Conservation (phyloP, 2,888 invertebrate genomes). For the Spodoptera littoralis region DNA sequence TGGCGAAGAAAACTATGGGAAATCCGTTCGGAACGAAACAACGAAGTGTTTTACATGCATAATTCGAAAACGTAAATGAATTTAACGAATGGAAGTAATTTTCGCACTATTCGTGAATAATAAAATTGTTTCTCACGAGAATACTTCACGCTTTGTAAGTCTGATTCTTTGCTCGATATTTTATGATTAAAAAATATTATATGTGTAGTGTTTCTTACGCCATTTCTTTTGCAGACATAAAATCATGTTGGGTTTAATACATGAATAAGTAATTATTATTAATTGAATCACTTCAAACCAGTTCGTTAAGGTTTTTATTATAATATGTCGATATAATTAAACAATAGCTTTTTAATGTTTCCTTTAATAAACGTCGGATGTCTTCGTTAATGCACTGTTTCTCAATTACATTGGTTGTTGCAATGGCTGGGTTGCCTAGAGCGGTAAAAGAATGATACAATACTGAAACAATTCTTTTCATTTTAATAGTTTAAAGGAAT, state of each 20-base stretch:
- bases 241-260: not conserved
- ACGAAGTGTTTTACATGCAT: conserved; percentile 61
- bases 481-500: not conserved
- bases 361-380: no score
- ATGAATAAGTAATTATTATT: conserved; percentile 1
- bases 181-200: conserved; percentile 33
- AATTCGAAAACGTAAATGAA: conserved; percentile 67
- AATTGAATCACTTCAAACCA: no score
- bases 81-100: conserved; percentile 66
- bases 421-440: no score
- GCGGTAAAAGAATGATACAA: no score
- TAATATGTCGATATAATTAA: not conserved
- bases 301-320: no score
- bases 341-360: not conserved
- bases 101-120: conserved; percentile 70
- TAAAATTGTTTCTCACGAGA: conserved; percentile 70
- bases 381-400: no score
- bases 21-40: conserved; percentile 52
- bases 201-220: conserved; percentile 33
- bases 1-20: conserved; percentile 57
- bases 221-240: conserved; percentile 14
- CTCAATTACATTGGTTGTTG: no score
- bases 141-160: conserved; percentile 57
- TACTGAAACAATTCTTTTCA: no score
- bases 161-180: conserved; percentile 59